These are phyloP conservation scores for Ennomos erosarius DNA, from an alignment of 2,888 invertebrate genomes.

Conservation along the genomic window DNA sequence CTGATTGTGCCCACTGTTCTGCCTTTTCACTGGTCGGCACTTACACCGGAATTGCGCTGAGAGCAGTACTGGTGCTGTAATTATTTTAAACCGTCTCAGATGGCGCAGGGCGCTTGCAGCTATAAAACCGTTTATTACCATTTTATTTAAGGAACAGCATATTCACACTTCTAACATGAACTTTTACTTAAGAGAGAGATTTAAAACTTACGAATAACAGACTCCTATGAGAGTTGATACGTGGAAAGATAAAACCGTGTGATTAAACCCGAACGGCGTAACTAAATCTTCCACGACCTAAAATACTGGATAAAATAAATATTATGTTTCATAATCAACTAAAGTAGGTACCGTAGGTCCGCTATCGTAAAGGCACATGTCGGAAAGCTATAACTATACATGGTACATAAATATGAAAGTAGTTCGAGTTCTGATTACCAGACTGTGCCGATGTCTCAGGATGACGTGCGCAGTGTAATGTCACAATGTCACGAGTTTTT, in stretches of 20 bases:
- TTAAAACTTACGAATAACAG: constrained; percentile 10
- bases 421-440: no score
- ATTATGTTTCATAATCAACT: no score
- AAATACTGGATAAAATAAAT: no score
- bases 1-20: constrained; percentile 19
- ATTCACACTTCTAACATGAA: constrained; percentile 32
- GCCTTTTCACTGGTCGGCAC: constrained; percentile 34
- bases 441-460: no score
- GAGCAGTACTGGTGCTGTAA: constrained; percentile 44
- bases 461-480: no score
- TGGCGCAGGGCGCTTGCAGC: constrained; percentile 40
- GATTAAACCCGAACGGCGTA: neutral
- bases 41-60: constrained; percentile 43
- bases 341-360: neutral
- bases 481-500: no score
- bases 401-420: no score
- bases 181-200: constrained; percentile 18
- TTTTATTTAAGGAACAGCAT: constrained; percentile 38
- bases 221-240: neutral
- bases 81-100: constrained; percentile 56
- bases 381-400: constrained; percentile 4
- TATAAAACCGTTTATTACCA: constrained; percentile 49
- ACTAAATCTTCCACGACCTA: no score
- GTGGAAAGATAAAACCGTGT: neutral
- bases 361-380: neutral